phyloP scores from a whole-genome alignment of 2,888 invertebrate genomes.

The Philopedon plagiatum region DNA sequence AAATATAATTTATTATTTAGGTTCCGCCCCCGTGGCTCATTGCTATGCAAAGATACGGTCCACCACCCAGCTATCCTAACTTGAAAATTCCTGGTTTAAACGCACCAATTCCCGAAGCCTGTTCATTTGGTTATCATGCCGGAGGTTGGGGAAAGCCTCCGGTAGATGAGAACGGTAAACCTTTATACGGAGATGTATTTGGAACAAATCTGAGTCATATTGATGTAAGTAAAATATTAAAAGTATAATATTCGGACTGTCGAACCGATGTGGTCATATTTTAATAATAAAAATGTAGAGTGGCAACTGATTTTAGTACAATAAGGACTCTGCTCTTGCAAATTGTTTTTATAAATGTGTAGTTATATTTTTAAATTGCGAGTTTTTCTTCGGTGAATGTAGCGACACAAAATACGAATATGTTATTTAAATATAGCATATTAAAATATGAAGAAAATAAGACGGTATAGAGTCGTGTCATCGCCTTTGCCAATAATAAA shows the following conservation, averaged over 20 bases:
- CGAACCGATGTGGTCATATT: too few relatives aligned
- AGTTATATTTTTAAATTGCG: too few relatives aligned
- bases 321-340: too few relatives aligned
- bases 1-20: constrained; percentile 23
- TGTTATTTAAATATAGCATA: too few relatives aligned
- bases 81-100: constrained; percentile 97
- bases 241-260: not conserved
- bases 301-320: too few relatives aligned
- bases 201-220: constrained; percentile 84
- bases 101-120: constrained; percentile 97
- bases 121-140: constrained; percentile 98
- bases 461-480: too few relatives aligned
- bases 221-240: constrained; percentile 72
- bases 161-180: constrained; percentile 97
- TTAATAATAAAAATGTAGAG: too few relatives aligned
- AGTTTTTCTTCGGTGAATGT: too few relatives aligned
- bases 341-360: too few relatives aligned
- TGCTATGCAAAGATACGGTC: constrained; percentile 98
- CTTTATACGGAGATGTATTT: constrained; percentile 98
- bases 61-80: constrained; percentile 99
- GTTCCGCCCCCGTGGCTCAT: constrained; percentile 95
- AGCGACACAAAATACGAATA: too few relatives aligned
- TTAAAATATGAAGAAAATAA: too few relatives aligned
- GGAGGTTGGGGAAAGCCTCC: constrained; percentile 99
- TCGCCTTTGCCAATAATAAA: too few relatives aligned